Evolutionary conservation across 2,888 invertebrate genomes (phyloP).

Genomic region (Nipponacmea schrenckii): DNA sequence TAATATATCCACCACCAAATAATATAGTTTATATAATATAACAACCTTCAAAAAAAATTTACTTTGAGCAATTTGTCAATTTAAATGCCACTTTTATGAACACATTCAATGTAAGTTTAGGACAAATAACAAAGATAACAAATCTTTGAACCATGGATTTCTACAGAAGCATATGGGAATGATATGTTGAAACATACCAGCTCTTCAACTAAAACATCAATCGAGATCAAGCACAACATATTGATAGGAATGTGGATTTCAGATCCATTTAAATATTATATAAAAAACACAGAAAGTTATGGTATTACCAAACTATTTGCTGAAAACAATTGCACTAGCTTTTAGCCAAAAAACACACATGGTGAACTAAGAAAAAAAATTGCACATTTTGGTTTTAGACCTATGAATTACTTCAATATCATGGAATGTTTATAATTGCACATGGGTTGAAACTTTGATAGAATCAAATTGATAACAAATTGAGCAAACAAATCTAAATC

Average conservation of each 20-base stretch:
- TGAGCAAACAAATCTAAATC: too few relatives aligned
- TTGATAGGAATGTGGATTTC: constrained; percentile 2
- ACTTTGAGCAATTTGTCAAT: too few relatives aligned
- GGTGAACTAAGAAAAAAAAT: not conserved
- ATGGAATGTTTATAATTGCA: constrained; percentile 6
- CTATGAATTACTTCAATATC: not conserved
- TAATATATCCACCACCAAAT: too few relatives aligned
- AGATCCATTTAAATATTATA: not conserved
- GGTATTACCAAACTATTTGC: not conserved
- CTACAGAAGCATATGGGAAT: too few relatives aligned
- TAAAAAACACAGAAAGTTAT: not conserved
- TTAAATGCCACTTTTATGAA: too few relatives aligned
- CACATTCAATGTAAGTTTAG: too few relatives aligned
- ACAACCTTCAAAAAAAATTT: too few relatives aligned
- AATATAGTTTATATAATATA: too few relatives aligned
- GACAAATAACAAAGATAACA: too few relatives aligned
- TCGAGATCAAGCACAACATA: not conserved
- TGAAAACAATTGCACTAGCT: constrained; percentile 4
- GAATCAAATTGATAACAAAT: too few relatives aligned
- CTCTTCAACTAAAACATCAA: not conserved
- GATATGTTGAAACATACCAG: too few relatives aligned
- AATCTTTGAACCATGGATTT: too few relatives aligned
- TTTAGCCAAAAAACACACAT: not conserved
- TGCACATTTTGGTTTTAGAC: not conserved
- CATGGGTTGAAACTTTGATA: not conserved